Percentiles rank a stretch among this genome's conserved stretches.
Conservation (phyloP, 92 coral and sea anemone species). For the Nematostella vectensis region DNA sequence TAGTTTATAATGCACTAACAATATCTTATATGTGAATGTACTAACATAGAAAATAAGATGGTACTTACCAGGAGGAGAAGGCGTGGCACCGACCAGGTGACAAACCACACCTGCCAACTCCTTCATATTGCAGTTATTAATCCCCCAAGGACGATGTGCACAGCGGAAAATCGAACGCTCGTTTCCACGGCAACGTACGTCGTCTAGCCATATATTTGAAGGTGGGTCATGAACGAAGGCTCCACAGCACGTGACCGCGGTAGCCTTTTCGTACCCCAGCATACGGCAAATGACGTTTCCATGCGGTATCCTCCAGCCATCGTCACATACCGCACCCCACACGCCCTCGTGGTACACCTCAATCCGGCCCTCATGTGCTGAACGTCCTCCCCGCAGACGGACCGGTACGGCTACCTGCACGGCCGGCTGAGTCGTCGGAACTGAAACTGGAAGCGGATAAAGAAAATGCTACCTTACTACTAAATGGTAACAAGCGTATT, state of each 20-base stretch:
- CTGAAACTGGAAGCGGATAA: too few species aligned
- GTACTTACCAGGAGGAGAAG: neutral
- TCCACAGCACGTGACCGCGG: constrained; percentile 4
- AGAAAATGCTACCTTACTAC: too few species aligned
- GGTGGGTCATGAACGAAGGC: neutral
- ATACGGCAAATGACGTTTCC: constrained; percentile 39
- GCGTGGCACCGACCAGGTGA: neutral
- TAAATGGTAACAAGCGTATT: too few species aligned
- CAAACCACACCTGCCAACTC: constrained; percentile 34
- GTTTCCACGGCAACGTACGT: constrained; percentile 22
- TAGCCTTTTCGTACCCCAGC: constrained; percentile 15
- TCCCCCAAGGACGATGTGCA: constrained; percentile 2
- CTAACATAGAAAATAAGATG: too few species aligned
- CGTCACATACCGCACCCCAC: constrained; percentile 47
- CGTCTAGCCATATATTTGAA: constrained; percentile 23
- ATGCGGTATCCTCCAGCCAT: constrained; percentile 12
- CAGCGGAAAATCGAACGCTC: constrained; percentile 12
- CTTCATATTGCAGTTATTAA: constrained; percentile 9
- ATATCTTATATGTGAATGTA: too few species aligned
- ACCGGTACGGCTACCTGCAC: neutral
- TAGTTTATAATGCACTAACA: too few species aligned
- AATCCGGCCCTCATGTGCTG: constrained; percentile 15
- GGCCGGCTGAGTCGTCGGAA: neutral
- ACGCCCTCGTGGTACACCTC: constrained; percentile 24
- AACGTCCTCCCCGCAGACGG: constrained; percentile 5